Evolutionary conservation across 1,140 invertebrate genomes (phyloP), one percentile per base, ranked within the genome.

Genomic region (Pseudobourletiella spinata): DNA sequence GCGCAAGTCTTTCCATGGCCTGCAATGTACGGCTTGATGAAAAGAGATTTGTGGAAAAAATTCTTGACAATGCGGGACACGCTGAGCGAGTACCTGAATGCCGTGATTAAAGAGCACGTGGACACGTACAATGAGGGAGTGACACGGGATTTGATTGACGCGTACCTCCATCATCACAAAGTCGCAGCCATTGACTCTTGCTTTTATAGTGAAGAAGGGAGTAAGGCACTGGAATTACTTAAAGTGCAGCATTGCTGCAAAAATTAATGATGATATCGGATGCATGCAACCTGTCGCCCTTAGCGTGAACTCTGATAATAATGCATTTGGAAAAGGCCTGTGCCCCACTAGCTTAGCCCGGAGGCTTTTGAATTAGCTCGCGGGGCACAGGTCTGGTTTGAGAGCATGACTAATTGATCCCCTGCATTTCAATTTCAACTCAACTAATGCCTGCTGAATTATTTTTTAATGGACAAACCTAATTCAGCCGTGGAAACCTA

Each of bases 121-220:
- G 75, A 79, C 35, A 82, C 79, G 1, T 86, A 86, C 63, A 75
- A 80, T 60, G 71, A 76, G 64, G 67, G 80, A 25, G 79, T 82
- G 35, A 83, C 84, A 1, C 79, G 85, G 56, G 88, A 92, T 75
- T 83, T 93, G 18, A 91, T 93, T 81, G 89, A 93, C 70, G 82
- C 83, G 14, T 92, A 91, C 71, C 75, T 93, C 18, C 79, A 86
- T 16, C 70, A 75, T 48, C 68, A 72, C 32, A 58, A 70, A 29
- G 25, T 2, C 2, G 35, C 2, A 26, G 30, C 4, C 3, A 26
- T 11, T 32, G 2, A n/a, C n/a, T 64, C 63, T 22, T 54, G 24
- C 4, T 28, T 57, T 11, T 51, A 29, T 6, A 8, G n/a, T 1
- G 28, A 55, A 2, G 42, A 61, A 48, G 48, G 55, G 26, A 42